phyloP scores from a whole-genome alignment of 2,888 invertebrate genomes.

The Thecophora atra region DNA sequence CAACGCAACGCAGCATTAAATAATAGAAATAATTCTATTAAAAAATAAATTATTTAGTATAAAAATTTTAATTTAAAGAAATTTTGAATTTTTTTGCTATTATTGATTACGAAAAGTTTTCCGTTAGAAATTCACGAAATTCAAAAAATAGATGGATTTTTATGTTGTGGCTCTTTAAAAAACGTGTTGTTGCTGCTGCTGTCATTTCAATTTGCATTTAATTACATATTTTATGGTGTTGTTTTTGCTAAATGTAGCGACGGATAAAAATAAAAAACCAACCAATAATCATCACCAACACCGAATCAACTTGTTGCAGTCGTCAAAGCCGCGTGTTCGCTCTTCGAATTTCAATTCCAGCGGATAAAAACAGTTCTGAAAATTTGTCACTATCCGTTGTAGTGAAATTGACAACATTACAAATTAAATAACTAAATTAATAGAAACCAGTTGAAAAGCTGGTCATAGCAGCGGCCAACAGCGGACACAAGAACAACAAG shows the following conservation, averaged over 20 bases:
- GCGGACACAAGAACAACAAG: constrained; percentile 33
- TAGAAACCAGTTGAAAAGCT: too few relatives aligned
- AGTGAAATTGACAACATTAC: too few relatives aligned
- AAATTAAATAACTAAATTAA: too few relatives aligned
- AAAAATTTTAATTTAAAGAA: neutral
- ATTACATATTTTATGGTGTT: too few relatives aligned
- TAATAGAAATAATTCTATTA: neutral
- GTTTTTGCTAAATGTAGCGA: too few relatives aligned
- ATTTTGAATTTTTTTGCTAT: neutral
- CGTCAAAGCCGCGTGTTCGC: neutral
- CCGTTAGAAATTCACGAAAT: neutral
- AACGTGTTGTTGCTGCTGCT: neutral
- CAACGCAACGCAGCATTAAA: constrained; percentile 30
- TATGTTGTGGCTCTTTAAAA: neutral
- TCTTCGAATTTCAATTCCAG: too few relatives aligned
- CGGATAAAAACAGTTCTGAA: too few relatives aligned
- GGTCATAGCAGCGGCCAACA: too few relatives aligned
- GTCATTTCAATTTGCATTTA: neutral
- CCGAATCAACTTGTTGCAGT: neutral
- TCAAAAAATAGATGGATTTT: constrained; percentile 9
- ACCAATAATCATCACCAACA: too few relatives aligned
- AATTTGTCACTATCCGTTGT: too few relatives aligned
- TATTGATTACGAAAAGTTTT: neutral
- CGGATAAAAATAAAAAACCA: too few relatives aligned
- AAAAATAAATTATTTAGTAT: neutral